Conservation (phyloP, 2,797 vertebrate species). For the Brachyrhaphis roseni region DNA sequence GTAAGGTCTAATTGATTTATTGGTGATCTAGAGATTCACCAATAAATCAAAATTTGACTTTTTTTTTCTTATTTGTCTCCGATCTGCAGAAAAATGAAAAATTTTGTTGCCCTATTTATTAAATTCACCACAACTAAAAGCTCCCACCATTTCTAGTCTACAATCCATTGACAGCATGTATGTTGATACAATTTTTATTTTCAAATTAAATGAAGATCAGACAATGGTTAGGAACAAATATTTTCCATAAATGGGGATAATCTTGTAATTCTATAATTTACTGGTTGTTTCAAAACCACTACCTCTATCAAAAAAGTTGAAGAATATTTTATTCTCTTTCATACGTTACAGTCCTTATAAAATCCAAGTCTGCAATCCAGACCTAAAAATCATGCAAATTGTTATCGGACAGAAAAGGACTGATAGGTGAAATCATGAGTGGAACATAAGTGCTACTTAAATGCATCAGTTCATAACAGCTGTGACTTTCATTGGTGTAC, state of each 20-base stretch:
- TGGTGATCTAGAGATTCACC: background rate
- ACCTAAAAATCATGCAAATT: background rate
- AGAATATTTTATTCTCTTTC: background rate
- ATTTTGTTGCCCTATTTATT: background rate
- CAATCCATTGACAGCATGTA: background rate
- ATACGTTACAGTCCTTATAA: background rate
- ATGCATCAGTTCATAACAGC: background rate
- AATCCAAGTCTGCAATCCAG: background rate
- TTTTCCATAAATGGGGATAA: background rate
- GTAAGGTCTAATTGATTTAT: too few species aligned
- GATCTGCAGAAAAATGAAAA: background rate
- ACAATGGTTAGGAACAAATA: background rate
- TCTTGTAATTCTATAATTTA: background rate
- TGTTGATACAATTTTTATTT: background rate
- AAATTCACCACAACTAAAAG: background rate
- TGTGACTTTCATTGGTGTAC: background rate
- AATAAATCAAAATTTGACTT: background rate
- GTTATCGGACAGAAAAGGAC: background rate
- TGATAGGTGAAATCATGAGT: background rate
- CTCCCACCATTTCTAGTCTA: background rate
- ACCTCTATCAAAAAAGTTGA: background rate
- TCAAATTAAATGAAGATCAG: background rate
- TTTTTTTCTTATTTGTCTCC: background rate
- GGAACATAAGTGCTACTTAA: background rate
- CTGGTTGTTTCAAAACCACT: background rate